Base-by-base conservation (phyloP, 2,113 vertebrate species). In the Hemichromis elongatus region DNA sequence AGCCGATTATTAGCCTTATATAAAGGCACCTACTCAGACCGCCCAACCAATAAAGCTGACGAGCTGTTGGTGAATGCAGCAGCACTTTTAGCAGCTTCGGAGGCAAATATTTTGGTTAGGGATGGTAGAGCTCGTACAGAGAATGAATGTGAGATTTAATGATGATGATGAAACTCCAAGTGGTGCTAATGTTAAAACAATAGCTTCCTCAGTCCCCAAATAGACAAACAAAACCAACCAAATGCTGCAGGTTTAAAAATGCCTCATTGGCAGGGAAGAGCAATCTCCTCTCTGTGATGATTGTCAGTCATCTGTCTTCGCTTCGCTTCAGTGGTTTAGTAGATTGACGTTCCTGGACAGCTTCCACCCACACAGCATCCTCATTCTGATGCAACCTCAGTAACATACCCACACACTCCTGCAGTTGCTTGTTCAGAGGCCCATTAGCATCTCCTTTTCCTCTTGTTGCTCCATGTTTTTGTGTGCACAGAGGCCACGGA, bases 361-460 rank as follows among this genome's bases (percentile, higher is more conserved):
- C 80, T 42, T 79, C 9, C 2, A 55, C 80, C 77, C 28, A 55
- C 30, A 11, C 73, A 40, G 28, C 59, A 26, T 85, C 77, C 77
- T 87, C 24, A 81, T 79, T 88, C 83, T 55, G 55, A 88, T 83
- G 83, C 85, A 90, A 63, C 9, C 79, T 77, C 82, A 63, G 53
- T n/a, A 82, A 88, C 79, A 82, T 40, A 85, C 50, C 70, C 50
- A 83, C 75, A 77, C 77, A 19, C 57, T 42, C 54, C 66, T 75
- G 37, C 13, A 68, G 55, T 13, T 68, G 77, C 53, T 47, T 45
- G 54, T 78, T 61, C 42, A n/a, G 56, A 68, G n/a, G 78, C 26
- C 70, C 80, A 54, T 80, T 70, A 4, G 54, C 63, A 59, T 80
- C 81, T 82, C 57, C 80, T 73, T 68, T 79, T 35, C 18, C 73